These are phyloP conservation scores for Sarcophaga carnaria DNA, from an alignment of 2,888 invertebrate genomes.

Conservation along the genomic window DNA sequence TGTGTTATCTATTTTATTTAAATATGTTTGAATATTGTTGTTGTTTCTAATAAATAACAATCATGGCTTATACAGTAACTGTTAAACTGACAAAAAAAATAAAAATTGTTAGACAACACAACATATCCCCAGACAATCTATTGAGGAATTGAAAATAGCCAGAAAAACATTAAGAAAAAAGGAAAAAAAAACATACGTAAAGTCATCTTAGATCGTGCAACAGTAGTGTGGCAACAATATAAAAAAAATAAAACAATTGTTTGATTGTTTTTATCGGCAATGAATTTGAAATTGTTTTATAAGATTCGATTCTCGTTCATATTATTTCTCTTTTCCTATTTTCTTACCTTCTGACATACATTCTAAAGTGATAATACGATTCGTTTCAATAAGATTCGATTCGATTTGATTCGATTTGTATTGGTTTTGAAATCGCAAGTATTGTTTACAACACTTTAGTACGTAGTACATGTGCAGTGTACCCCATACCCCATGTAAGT, in stretches of 20 bases:
- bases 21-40: constrained; percentile 49
- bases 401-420: constrained; percentile 33
- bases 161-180: constrained; percentile 14
- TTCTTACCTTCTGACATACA: constrained; percentile 58
- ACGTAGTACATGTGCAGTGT: background rate
- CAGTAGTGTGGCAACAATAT: constrained; percentile 43
- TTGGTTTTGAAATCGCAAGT: constrained; percentile 65
- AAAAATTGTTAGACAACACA: constrained; percentile 49
- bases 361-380: constrained; percentile 60
- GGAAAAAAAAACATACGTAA: background rate
- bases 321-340: background rate
- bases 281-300: constrained; percentile 55
- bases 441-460: constrained; percentile 30
- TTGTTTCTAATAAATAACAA: constrained; percentile 55
- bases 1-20: constrained; percentile 54
- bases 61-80: constrained; percentile 50
- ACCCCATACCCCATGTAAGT: too few species aligned
- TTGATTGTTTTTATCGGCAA: constrained; percentile 64
- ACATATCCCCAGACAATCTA: constrained; percentile 52
- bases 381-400: too few species aligned
- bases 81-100: constrained; percentile 33
- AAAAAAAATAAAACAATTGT: constrained; percentile 59
- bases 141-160: constrained; percentile 31
- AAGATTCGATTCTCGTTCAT: constrained; percentile 20
- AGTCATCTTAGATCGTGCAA: constrained; percentile 55